These are phyloP conservation scores for Cataglyphis altisquamis DNA, from an alignment of 2,888 invertebrate species.

Conservation along the genomic window DNA sequence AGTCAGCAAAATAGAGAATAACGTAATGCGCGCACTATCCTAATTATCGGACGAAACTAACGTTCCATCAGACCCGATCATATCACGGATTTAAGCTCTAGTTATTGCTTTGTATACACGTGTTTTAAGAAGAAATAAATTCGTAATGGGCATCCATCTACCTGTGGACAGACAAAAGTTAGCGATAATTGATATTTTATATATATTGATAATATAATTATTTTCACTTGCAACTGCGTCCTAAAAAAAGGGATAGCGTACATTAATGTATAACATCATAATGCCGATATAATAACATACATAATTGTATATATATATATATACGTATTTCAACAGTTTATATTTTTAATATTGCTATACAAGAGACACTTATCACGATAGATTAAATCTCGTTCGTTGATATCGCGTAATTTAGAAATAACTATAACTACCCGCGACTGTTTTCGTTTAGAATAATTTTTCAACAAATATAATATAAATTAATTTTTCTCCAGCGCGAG, in stretches of 20 bases:
- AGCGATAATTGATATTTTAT: slow-evolving; percentile 16
- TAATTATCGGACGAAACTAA: slow-evolving; percentile 67
- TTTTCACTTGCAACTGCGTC: slow-evolving; percentile 20
- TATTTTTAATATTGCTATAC: slow-evolving; percentile 39
- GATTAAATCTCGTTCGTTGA: slow-evolving; percentile 16
- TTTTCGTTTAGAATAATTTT: not conserved
- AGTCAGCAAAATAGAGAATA: slow-evolving; percentile 28
- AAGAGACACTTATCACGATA: slow-evolving; percentile 10
- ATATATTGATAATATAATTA: slow-evolving; percentile 29
- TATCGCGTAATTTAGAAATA: slow-evolving; percentile 28
- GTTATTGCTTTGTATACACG: slow-evolving; percentile 84
- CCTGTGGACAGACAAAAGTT: slow-evolving; percentile 32
- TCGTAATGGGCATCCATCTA: slow-evolving; percentile 53
- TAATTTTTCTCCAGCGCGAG: slow-evolving; percentile 49
- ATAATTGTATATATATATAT: not conserved
- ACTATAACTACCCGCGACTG: not conserved
- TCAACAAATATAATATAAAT: slow-evolving; percentile 39
- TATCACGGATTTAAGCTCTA: slow-evolving; percentile 84
- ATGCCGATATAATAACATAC: not conserved
- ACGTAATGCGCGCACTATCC: slow-evolving; percentile 57
- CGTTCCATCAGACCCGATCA: slow-evolving; percentile 69
- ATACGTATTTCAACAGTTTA: slow-evolving; percentile 8
- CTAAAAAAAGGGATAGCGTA: slow-evolving; percentile 8
- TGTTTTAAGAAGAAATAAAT: slow-evolving; percentile 76
- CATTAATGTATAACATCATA: not conserved